Percentiles rank a stretch among this genome's conserved stretches.
phyloP scores from a whole-genome alignment of 2,888 invertebrate species.

The Ennomos quercinarius region DNA sequence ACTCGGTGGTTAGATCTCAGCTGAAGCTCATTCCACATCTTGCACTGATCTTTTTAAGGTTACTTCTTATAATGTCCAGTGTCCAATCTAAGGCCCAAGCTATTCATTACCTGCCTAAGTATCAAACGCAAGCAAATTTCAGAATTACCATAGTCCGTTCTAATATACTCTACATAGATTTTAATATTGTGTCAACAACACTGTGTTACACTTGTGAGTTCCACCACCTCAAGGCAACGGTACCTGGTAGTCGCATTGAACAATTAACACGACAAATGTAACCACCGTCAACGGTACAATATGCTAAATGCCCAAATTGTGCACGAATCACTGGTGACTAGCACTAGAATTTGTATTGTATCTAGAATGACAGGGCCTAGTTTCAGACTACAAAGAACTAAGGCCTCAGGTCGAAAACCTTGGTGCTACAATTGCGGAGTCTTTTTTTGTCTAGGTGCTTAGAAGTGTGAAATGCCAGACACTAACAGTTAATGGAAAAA shows the following conservation, averaged over 20 bases:
- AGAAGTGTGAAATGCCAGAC: not conserved
- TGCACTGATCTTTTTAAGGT: too few species aligned
- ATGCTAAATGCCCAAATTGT: constrained; percentile 41
- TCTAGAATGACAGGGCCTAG: constrained; percentile 17
- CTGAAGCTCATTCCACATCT: too few species aligned
- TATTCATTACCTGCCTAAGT: too few species aligned
- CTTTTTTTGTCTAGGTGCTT: not conserved
- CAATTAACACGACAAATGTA: constrained; percentile 8
- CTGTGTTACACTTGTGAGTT: constrained; percentile 1
- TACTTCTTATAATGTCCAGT: too few species aligned
- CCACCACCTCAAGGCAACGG: constrained; percentile 9
- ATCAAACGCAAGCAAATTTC: too few species aligned
- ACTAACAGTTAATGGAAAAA: too few species aligned
- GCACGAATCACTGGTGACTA: constrained; percentile 28
- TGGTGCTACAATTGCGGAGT: constrained; percentile 1
- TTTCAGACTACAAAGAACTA: constrained; percentile 8
- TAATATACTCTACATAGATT: too few species aligned
- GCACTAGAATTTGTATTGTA: constrained; percentile 9
- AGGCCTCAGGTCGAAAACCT: constrained; percentile 9
- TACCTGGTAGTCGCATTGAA: constrained; percentile 14
- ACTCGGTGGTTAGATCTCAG: too few species aligned
- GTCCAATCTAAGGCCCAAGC: too few species aligned
- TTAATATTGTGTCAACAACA: not conserved
- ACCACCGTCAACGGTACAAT: constrained; percentile 43
- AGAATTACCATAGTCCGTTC: too few species aligned